phyloP scores from a whole-genome alignment of 2,797 vertebrate genomes.

The Notamacropus eugenii region DNA sequence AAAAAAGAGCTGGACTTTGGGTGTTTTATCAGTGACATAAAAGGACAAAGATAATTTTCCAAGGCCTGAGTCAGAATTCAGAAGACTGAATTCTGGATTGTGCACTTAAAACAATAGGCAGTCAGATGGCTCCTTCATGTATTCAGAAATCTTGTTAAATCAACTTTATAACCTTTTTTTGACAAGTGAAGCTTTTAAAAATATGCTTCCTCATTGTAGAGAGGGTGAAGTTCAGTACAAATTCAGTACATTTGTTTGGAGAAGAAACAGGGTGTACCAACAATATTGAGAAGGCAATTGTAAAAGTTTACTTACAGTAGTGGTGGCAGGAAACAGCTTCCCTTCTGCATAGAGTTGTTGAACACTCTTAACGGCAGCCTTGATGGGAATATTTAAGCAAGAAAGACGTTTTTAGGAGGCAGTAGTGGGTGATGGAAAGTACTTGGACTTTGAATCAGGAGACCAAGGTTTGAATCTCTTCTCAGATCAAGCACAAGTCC shows the following conservation, averaged over 20 bases:
- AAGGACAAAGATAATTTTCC: neutral
- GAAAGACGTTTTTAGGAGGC: neutral
- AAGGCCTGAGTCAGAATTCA: neutral
- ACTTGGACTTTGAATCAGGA: neutral
- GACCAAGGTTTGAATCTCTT: neutral
- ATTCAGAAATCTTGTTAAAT: slow-evolving; percentile 68
- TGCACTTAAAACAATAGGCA: neutral
- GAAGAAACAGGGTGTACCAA: slow-evolving; percentile 29
- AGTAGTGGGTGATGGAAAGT: neutral
- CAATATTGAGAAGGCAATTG: neutral
- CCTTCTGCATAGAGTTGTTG: neutral
- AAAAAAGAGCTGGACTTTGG: neutral
- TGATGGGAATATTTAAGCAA: neutral
- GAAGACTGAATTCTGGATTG: slow-evolving; percentile 7
- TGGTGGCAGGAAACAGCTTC: neutral
- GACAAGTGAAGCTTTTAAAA: slow-evolving; percentile 74
- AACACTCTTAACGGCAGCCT: neutral
- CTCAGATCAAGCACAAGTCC: neutral
- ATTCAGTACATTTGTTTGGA: slow-evolving; percentile 45
- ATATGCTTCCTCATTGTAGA: slow-evolving; percentile 73
- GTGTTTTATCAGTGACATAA: neutral
- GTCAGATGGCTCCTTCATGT: neutral
- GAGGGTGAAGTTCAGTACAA: slow-evolving; percentile 72
- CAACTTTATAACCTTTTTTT: slow-evolving; percentile 68
- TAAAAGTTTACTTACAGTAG: neutral